These are phyloP conservation scores for Drosophila nr. perissopoda DNA, from an alignment of 2,888 invertebrate species.

Conservation along the genomic window DNA sequence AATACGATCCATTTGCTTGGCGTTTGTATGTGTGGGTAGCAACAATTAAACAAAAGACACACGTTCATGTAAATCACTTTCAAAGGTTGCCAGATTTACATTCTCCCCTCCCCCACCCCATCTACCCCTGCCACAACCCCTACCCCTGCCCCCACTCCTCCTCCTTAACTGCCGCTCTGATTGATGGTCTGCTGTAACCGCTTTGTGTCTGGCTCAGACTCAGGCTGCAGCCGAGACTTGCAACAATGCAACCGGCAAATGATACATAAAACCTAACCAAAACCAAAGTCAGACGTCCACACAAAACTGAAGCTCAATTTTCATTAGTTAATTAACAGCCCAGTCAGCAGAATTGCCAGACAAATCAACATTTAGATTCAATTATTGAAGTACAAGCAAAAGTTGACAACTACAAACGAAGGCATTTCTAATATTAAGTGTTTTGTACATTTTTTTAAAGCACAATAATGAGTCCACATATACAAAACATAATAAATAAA, in stretches of 20 bases:
- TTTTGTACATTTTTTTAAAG: not conserved
- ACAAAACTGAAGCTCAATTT: conserved; percentile 41
- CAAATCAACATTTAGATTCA: conserved; percentile 5
- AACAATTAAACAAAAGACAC: conserved; percentile 80
- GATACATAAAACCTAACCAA: conserved; percentile 50
- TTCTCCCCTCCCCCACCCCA: not conserved
- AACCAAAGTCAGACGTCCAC: conserved; percentile 31
- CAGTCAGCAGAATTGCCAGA: conserved; percentile 29
- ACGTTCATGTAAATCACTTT: conserved; percentile 77
- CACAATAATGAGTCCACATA: not conserved
- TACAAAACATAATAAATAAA: not conserved
- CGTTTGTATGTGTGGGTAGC: conserved; percentile 60
- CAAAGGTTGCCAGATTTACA: conserved; percentile 49
- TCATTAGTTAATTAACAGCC: conserved; percentile 74
- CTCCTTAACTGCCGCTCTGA: conserved; percentile 52
- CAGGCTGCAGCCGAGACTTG: conserved; percentile 21
- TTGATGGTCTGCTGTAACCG: conserved; percentile 62
- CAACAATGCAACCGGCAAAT: conserved; percentile 63
- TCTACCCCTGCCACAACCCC: too few species aligned
- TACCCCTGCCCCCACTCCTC: not conserved
- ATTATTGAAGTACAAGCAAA: not conserved
- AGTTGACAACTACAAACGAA: not conserved
- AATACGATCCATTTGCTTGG: conserved; percentile 31
- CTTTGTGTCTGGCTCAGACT: conserved; percentile 52
- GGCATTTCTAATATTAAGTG: not conserved